Evolutionary conservation across 2,888 invertebrate genomes (phyloP).

Genomic region (Agonum fuliginosum): DNA sequence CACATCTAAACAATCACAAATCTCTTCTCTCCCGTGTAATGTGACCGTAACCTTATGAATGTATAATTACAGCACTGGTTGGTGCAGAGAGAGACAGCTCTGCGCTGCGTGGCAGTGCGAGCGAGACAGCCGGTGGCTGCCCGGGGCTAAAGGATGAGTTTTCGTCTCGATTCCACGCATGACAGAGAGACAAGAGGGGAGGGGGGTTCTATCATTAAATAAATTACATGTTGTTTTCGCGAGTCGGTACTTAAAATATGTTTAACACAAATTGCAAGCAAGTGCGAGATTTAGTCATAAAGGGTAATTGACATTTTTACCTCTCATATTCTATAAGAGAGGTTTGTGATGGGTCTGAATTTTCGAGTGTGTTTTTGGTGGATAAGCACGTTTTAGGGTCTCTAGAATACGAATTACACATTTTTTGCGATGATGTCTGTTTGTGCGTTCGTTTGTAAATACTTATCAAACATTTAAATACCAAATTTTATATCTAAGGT

Average conservation of each 20-base stretch:
- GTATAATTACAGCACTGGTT: slow-evolving; percentile 37
- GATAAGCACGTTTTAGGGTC: too few species aligned
- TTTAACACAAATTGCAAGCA: slow-evolving; percentile 55
- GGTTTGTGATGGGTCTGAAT: too few species aligned
- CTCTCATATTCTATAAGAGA: too few species aligned
- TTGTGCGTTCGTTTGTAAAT: too few species aligned
- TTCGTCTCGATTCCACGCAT: slow-evolving; percentile 26
- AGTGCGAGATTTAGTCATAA: slow-evolving; percentile 6
- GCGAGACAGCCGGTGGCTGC: not conserved
- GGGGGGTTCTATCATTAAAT: slow-evolving; percentile 60
- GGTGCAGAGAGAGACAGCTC: not conserved
- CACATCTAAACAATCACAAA: slow-evolving; percentile 26
- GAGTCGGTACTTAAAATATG: slow-evolving; percentile 55
- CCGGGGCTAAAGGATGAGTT: slow-evolving; percentile 31
- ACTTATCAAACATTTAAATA: too few species aligned
- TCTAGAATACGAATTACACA: too few species aligned
- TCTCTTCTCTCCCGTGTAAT: slow-evolving; percentile 26
- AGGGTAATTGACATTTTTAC: too few species aligned
- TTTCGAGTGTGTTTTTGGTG: too few species aligned
- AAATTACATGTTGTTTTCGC: slow-evolving; percentile 60
- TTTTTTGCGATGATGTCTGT: too few species aligned
- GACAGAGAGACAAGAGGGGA: too few species aligned
- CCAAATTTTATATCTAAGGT: too few species aligned
- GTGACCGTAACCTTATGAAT: slow-evolving; percentile 53
- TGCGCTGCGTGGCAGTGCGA: too few species aligned